Percentiles rank a stretch among this genome's conserved stretches.
phyloP scores from a whole-genome alignment of 2,888 invertebrate genomes.

The Drepana falcataria region DNA sequence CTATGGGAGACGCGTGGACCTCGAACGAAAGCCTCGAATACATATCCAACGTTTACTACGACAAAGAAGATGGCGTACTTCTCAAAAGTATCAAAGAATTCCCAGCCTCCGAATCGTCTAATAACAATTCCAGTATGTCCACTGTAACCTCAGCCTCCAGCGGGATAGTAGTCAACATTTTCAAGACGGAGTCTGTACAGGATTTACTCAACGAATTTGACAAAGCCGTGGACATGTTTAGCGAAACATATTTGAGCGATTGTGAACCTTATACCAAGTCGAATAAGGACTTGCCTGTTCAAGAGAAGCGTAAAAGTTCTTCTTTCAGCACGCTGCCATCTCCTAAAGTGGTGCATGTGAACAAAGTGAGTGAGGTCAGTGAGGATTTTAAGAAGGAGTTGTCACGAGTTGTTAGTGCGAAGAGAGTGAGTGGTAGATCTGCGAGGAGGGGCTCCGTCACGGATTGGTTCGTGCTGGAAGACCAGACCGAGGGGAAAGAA shows the following conservation, averaged over 20 bases:
- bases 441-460: constrained; percentile 64
- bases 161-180: constrained; percentile 46
- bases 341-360: constrained; percentile 59
- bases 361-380: constrained; percentile 56
- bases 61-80: constrained; percentile 52
- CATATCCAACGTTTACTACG: constrained; percentile 57
- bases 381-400: constrained; percentile 64
- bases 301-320: constrained; percentile 56
- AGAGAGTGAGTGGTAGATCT: constrained; percentile 27
- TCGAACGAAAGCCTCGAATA: constrained; percentile 63
- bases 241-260: constrained; percentile 67
- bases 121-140: constrained; percentile 51
- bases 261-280: constrained; percentile 64
- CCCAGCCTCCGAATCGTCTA: constrained; percentile 42
- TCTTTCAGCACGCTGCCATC: constrained; percentile 60
- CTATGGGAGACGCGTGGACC: constrained; percentile 55
- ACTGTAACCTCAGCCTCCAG: constrained; percentile 57
- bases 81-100: constrained; percentile 60
- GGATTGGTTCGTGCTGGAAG: constrained; percentile 70
- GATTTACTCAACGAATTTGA: constrained; percentile 62
- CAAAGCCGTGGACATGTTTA: constrained; percentile 64
- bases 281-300: constrained; percentile 25
- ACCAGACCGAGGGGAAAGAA: constrained; percentile 31
- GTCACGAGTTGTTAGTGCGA: constrained; percentile 42
- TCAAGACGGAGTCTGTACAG: constrained; percentile 56